Base-by-base conservation (phyloP, 2,888 invertebrate species). In the Chloroclystis v-ata region DNA sequence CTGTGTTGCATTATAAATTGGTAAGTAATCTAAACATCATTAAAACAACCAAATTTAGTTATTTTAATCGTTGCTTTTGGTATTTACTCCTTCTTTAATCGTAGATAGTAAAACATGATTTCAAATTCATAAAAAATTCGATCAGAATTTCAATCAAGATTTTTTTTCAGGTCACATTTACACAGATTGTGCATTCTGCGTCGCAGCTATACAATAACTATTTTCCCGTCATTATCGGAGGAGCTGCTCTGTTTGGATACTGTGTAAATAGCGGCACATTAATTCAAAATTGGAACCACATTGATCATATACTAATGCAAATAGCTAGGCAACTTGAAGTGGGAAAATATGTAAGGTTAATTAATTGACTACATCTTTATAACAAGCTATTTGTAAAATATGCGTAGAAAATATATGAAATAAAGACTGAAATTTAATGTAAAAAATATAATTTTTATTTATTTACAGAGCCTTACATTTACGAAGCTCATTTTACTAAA, bases 321-420 rank as follows among this genome's bases (percentile, higher is more conserved):
- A 42, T 50, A 14, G 49, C 48, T 6, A 56, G 52, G 10, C 48
- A 42, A 2, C 42, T 56, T 12, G 52, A 56, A 8, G 20, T 26
- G 11, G 52, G 47, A 1, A 51, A 46, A 45, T 54, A 52, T 37
- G 39, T 39, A 5, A 47, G 45, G 28, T 35, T 51, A n/a, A 38
- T 49, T n/a, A 40, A 46, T 28, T 51, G n/a, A 37, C 1, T 44
- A 13, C 1, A n/a, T 20, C 13, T 7, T 26, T 8, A 26, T 4
- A 7, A 20, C 46, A 25, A 28, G 28, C 35, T 43, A 39, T 8
- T 43, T 35, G 44, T 28, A 26, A 37, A 2, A 14, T 9, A 12
- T 12, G 13, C 12, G 11, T 14, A 7, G 13, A 30, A 4, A 26
- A 12, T 3, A 30, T 14, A 14, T 32, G 9, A 12, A 12, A 4